Evolutionary conservation across 2,888 invertebrate genomes (phyloP).

Genomic region (Agrotis puta): DNA sequence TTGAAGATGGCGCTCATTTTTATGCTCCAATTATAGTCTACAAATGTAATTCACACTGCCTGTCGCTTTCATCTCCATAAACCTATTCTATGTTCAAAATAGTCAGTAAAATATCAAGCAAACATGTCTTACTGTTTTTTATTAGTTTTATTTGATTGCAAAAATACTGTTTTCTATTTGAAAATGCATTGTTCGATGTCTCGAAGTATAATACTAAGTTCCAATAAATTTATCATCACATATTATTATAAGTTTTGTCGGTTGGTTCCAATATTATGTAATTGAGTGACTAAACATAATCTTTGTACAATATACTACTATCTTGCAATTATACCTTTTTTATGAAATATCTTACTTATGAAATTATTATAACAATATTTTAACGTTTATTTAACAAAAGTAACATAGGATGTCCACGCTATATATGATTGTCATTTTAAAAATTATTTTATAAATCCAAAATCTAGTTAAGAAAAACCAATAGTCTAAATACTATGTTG

Average conservation of each 20-base stretch:
- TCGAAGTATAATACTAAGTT: too few species aligned
- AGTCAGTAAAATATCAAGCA: neutral
- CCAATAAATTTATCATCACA: neutral
- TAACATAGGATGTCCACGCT: neutral
- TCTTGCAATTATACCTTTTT: constrained; percentile 22
- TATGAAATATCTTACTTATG: constrained; percentile 21
- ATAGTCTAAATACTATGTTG: neutral
- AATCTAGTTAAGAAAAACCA: constrained; percentile 1
- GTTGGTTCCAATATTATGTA: constrained; percentile 5
- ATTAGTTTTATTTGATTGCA: neutral
- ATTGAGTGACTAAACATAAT: constrained; percentile 11
- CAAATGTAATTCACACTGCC: neutral
- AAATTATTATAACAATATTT: neutral
- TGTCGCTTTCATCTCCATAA: neutral
- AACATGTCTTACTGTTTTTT: neutral
- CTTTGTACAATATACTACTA: constrained; percentile 1
- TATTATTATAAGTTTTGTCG: neutral
- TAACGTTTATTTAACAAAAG: neutral
- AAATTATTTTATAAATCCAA: neutral
- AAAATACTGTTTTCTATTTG: neutral
- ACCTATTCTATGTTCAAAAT: too few species aligned
- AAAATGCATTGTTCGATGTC: too few species aligned
- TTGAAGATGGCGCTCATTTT: constrained; percentile 1
- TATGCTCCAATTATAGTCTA: neutral
- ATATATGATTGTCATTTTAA: neutral